Evolutionary conservation across 2,797 vertebrate genomes (phyloP).

Genomic region (Brotula barbata): DNA sequence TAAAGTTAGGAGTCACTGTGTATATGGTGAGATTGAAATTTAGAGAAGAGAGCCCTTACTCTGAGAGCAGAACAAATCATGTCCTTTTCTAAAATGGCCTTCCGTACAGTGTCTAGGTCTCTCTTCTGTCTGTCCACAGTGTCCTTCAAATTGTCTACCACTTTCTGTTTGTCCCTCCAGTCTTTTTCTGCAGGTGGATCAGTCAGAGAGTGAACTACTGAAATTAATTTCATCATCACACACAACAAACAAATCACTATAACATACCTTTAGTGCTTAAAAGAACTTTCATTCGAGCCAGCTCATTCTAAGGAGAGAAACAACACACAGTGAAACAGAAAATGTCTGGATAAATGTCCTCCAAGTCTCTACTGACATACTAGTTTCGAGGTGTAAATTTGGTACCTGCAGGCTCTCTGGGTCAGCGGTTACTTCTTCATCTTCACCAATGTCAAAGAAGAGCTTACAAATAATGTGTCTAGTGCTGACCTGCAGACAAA

Average conservation of each 20-base stretch:
- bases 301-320: conserved; percentile 85
- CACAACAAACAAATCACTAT: no score
- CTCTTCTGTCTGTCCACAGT: conserved; percentile 85
- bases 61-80: conserved; percentile 88
- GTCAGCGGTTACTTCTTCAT: conserved; percentile 80
- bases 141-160: conserved; percentile 82
- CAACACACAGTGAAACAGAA: background rate
- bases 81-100: conserved; percentile 84
- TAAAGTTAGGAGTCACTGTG: background rate
- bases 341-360: background rate
- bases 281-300: conserved; percentile 82
- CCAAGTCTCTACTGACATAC: no score
- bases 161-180: conserved; percentile 83
- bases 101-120: conserved; percentile 84
- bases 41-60: conserved; percentile 69
- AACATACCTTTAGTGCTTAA: conserved; percentile 86
- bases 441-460: conserved; percentile 88
- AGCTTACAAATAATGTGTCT: conserved; percentile 91
- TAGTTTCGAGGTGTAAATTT: background rate
- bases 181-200: conserved; percentile 82
- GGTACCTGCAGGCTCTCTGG: conserved; percentile 91
- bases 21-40: background rate
- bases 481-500: conserved; percentile 83
- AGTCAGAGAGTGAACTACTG: conserved; percentile 2
- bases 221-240: background rate